Evolutionary conservation across 2,797 vertebrate species (phyloP), one percentile per base, ranked within the genome.

Genomic region (Amazona finschi): DNA sequence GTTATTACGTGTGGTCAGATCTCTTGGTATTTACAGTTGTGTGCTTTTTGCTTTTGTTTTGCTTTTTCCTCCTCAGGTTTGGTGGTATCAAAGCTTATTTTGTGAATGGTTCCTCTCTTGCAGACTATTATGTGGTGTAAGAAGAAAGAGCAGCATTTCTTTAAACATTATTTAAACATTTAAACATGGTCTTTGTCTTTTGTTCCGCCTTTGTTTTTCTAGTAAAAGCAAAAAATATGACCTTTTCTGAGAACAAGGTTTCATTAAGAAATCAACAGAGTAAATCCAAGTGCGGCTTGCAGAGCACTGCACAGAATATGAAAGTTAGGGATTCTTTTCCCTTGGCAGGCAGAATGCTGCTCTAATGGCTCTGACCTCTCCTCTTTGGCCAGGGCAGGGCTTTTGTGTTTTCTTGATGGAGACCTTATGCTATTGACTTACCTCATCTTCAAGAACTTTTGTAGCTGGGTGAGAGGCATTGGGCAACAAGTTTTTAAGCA

Each of bases 51-150:
- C 27, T 8, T 66, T 62, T 20, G 5, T 27, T 76, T 58, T 39
- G 11, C 3, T 69, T 72, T 86, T 67, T 46, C 10, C 10, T 60
- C 85, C 80, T 53, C 74, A 50, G 9, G 21, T 64, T 85, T 28
- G 12, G 27, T 67, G n/a, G 21, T 69, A 39, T 69, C 38, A 66
- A 83, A 71, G 17, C 0, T 0, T 81, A 22, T 33, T 69, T 62
- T 5, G 9, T 49, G 41, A 83, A 77, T 53, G 82, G 30, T 25
- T 71, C 8, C 15, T 94, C n/a, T 76, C 14, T 30, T 53, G 14
- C 65, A 49, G 2, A 0, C 30, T 58, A 1, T n/a, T 74, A 9
- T 0, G 3, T 58, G 25, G 33, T 36, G 39, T 38, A 58, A 47
- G 58, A 85, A 9, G n/a, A 81, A 58, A 74, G 33, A 65, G 13